These are phyloP conservation scores for Stenichneumon culpator DNA, from an alignment of 2,888 invertebrate genomes.

Conservation along the genomic window DNA sequence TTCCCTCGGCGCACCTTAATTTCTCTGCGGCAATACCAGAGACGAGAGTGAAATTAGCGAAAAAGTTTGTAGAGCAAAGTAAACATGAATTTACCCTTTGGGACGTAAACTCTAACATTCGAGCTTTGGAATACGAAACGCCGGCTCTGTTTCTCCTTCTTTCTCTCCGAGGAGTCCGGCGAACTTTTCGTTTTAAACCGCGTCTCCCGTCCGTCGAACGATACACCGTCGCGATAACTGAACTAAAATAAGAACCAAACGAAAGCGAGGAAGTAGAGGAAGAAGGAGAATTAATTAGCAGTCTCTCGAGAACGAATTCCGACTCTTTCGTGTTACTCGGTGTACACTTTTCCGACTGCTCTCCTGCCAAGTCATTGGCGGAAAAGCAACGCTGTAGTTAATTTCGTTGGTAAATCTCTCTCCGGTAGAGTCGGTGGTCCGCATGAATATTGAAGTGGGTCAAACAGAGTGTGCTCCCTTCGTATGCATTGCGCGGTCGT, in stretches of 20 bases:
- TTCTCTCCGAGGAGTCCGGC: constrained; percentile 7
- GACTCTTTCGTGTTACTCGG: constrained; percentile 12
- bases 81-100: constrained; percentile 25
- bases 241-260: constrained; percentile 17
- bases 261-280: not conserved
- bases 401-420: constrained; percentile 52
- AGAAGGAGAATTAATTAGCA: constrained; percentile 39
- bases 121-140: constrained; percentile 12
- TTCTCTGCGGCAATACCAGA: not conserved
- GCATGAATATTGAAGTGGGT: constrained; percentile 64
- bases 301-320: constrained; percentile 35
- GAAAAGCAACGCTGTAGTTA: constrained; percentile 52
- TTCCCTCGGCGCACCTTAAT: not conserved
- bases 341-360: constrained; percentile 29
- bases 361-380: constrained; percentile 22
- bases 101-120: constrained; percentile 24
- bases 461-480: constrained; percentile 59
- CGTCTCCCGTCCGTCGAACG: not conserved
- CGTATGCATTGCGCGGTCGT: constrained; percentile 40
- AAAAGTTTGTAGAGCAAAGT: constrained; percentile 14
- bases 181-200: constrained; percentile 27
- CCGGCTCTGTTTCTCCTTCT: not conserved
- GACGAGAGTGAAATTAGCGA: constrained; percentile 1
- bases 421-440: constrained; percentile 10
- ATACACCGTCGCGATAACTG: constrained; percentile 22